Percentiles rank a stretch among this genome's conserved stretches.
phyloP scores from a whole-genome alignment of 1,140 invertebrate genomes.

The Nylanderia fulva region DNA sequence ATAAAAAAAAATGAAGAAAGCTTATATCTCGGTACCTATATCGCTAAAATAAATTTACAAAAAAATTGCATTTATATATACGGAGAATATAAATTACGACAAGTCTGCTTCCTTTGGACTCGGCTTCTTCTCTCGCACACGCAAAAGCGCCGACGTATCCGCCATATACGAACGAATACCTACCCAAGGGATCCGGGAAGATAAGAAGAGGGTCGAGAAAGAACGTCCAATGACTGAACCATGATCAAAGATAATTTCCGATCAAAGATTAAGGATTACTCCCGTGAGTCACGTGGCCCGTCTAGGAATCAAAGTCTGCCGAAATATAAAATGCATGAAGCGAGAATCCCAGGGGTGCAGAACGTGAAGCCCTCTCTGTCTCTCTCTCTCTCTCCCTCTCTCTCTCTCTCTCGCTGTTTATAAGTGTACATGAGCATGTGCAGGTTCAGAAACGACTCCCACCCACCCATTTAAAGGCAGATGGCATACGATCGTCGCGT shows the following conservation, averaged over 20 bases:
- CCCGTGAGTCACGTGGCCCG: conserved; percentile 75
- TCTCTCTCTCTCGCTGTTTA: background rate
- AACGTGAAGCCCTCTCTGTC: background rate
- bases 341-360: conserved; percentile 77
- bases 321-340: conserved; percentile 85
- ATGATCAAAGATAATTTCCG: conserved; percentile 83
- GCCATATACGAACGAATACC: conserved; percentile 8
- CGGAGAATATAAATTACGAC: background rate
- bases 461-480: conserved; percentile 18
- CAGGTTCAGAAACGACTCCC: conserved; percentile 17
- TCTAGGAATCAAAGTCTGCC: conserved; percentile 82
- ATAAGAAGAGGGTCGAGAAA: conserved; percentile 62
- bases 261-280: conserved; percentile 84
- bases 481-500: conserved; percentile 36
- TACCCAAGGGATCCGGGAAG: conserved; percentile 54
- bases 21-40: background rate
- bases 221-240: conserved; percentile 70
- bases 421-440: conserved; percentile 33
- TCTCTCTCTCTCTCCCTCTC: background rate
- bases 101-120: background rate
- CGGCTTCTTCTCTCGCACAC: background rate
- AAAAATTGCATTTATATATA: background rate
- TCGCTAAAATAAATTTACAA: background rate
- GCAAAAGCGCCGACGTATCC: conserved; percentile 16
- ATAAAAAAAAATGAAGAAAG: background rate